Percentiles rank a stretch among this genome's conserved stretches.
Evolutionary conservation across 1,140 invertebrate genomes (phyloP).

Genomic region (Spodoptera frugiperda): DNA sequence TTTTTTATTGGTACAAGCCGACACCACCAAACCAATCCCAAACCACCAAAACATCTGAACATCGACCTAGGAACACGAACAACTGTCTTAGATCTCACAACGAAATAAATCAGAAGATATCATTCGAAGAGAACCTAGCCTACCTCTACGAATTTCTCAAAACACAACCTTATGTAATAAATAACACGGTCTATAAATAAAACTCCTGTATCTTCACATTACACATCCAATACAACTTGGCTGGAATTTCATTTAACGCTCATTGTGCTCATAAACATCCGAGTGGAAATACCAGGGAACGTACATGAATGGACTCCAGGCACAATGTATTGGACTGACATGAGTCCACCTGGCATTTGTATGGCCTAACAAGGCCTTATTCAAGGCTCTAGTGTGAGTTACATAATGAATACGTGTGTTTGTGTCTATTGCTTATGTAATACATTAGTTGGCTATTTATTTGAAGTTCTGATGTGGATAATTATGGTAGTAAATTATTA

Average conservation of each 20-base stretch:
- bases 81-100: too few relatives aligned
- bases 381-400: neutral
- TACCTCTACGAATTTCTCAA: too few relatives aligned
- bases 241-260: neutral
- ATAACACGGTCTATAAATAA: neutral
- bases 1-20: too few relatives aligned
- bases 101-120: too few relatives aligned
- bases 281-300: neutral
- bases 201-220: constrained; percentile 1
- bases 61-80: too few relatives aligned
- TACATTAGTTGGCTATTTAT: neutral
- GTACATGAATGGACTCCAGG: constrained; percentile 26
- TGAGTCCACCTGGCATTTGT: constrained; percentile 14
- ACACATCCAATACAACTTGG: constrained; percentile 5
- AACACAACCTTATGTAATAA: too few relatives aligned
- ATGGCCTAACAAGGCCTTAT: constrained; percentile 21
- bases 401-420: neutral
- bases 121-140: too few relatives aligned
- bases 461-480: too few relatives aligned
- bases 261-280: constrained; percentile 18
- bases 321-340: constrained; percentile 25
- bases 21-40: too few relatives aligned
- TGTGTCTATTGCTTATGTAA: neutral
- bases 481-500: too few relatives aligned
- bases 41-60: too few relatives aligned